phyloP scores from a whole-genome alignment of 2,888 invertebrate species.

The Hybos culiciformis region DNA sequence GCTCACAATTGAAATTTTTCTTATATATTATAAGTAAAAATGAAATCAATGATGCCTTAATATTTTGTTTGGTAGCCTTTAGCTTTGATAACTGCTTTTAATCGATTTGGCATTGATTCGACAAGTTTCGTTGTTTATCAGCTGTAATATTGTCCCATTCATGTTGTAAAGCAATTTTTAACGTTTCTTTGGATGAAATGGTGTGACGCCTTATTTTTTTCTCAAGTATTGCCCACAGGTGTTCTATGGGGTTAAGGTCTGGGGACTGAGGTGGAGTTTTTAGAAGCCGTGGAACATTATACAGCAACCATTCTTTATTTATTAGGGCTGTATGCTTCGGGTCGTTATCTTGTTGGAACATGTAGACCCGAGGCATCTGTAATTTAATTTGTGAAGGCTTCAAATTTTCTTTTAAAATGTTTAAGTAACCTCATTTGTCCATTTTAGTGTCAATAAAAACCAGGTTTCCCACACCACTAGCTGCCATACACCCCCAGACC shows the following conservation, averaged over 20 bases:
- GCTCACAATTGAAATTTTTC: no score
- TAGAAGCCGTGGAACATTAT: neutral
- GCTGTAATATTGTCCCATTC: neutral
- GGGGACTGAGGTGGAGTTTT: conserved; percentile 1
- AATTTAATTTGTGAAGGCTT: no score
- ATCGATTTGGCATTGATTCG: neutral
- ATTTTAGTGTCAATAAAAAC: neutral
- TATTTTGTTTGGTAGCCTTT: neutral
- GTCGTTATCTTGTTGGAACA: neutral
- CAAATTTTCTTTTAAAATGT: neutral
- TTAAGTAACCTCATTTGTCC: neutral
- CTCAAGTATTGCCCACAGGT: neutral
- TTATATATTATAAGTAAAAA: no score
- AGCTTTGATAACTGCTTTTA: neutral
- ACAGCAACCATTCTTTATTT: neutral
- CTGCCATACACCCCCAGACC: conserved; percentile 1
- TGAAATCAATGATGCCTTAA: no score
- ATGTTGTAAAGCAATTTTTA: neutral
- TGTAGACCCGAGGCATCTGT: neutral
- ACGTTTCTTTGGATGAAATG: neutral
- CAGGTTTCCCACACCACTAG: neutral
- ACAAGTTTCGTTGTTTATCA: neutral
- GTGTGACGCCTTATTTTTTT: neutral
- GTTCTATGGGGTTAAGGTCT: conserved; percentile 2
- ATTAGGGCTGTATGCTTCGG: neutral